Evolutionary conservation across 2,888 invertebrate species (phyloP), one percentile per base, ranked within the genome.

Genomic region (Amaurobius ferox): DNA sequence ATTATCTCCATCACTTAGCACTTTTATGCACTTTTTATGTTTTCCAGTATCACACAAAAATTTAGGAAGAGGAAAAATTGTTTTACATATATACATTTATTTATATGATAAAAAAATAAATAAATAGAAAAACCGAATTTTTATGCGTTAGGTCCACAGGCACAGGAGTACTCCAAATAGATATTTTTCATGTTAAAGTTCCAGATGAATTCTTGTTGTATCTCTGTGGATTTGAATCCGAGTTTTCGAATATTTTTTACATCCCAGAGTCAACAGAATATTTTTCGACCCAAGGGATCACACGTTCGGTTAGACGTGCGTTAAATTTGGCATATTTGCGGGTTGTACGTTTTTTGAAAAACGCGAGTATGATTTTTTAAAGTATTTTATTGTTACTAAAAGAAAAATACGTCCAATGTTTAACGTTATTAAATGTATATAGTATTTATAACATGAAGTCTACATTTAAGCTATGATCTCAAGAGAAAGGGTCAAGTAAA

Each of bases 311-410:
- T 74, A 39, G 64, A 64, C 74, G 29, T 74, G 26, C 40, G 39
- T 64, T 62, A 40, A 64, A 62, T 64, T 64, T 74, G 74, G 40
- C 64, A 64, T 64, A 39, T 74, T 74, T 74, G 64, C 64, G 74
- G 39, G 62, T 40, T 64, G 55, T 55, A 11, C 23, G 11, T 23
- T 55, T 55, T 55, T 55, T 23, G 7, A 5, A 6, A 1, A 23
- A 6, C 5, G 23, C n/a, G 44, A 2, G 23, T 23, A 23, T 23
- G 55, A 23, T 1, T 55, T 19, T 55, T 11, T 44, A 44, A 44
- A n/a, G n/a, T 44, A 44, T 11, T 23, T 11, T 6, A 3, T 55
- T 23, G 19, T 23, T 11, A 55, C 5, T 55, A 23, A 5, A 23
- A 2, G n/a, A 44, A 11, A 23, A 55, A 55, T 23, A 55, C 19